Base-by-base conservation (phyloP, 2,888 invertebrate species). In the Megalurothrips usitatus region DNA sequence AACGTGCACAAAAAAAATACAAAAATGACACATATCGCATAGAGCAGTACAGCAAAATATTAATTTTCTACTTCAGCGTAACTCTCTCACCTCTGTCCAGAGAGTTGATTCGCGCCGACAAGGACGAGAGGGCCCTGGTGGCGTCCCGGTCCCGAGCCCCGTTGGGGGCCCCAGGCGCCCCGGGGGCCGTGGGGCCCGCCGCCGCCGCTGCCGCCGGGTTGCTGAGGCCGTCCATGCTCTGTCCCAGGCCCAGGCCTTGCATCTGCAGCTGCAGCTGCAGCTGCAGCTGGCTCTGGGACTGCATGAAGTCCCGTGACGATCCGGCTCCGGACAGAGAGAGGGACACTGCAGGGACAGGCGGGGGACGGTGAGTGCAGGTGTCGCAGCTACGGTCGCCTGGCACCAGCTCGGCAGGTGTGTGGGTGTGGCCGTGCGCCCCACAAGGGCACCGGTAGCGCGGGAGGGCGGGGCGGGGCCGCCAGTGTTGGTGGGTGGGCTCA, bases 161-260 rank as follows among this genome's bases (percentile, higher is more conserved):
- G 34, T 6, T 43, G 34, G 34, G 34, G 34, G 34, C 34, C 6
- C 34, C 34, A 43, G 78, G 43, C 6, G 34, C 2, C 34, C 34
- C 34, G 34, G 2, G 34, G 34, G 34, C 34, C 34, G 3, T 6
- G 34, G 3, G 3, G 34, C 34, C 58, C 81, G 68, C 49, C 80
- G 83, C 83, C 82, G 34, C 34, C 34, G 34, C 34, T 6, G 34
- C 34, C 34, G 34, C 58, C 80, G 68, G 43, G 79, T 83, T 83
- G 82, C 83, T 84, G 84, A 84, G 84, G 84, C 84, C 83, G 83
- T 84, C 84, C 84, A 84, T 85, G 84, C 83, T 83, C 85, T 84
- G 85, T 84, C 85, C 84, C 84, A 81, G 82, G 83, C 84, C 84
- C 84, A 84, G 83, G 82, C 83, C 84, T 43, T 43, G 34, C 34